Percentiles rank a stretch among this genome's conserved stretches.
These are phyloP conservation scores for Eledona agricola DNA, from an alignment of 2,888 invertebrate genomes.

Conservation along the genomic window DNA sequence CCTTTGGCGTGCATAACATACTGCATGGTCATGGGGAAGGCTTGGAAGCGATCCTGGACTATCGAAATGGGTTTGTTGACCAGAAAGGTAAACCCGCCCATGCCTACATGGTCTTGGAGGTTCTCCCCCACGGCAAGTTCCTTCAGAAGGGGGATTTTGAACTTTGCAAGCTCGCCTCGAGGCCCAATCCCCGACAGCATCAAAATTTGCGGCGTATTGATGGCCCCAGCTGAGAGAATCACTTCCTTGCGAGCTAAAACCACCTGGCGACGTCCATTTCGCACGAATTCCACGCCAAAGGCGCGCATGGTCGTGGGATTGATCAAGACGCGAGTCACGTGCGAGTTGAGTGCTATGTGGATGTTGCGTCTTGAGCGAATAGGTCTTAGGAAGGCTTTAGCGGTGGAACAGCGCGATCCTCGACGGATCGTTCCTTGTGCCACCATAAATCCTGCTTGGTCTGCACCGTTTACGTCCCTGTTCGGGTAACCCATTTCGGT, in stretches of 20 bases:
- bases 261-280: conserved; percentile 74
- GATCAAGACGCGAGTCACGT: conserved; percentile 79
- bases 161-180: conserved; percentile 71
- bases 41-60: conserved; percentile 73
- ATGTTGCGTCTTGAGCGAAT: conserved; percentile 79
- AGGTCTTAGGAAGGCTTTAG: conserved; percentile 86
- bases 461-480: conserved; percentile 82
- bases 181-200: conserved; percentile 83
- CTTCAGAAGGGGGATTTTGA: conserved; percentile 77
- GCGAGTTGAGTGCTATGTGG: conserved; percentile 82
- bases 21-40: conserved; percentile 81
- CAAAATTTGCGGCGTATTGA: conserved; percentile 90
- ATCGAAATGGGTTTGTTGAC: conserved; percentile 82
- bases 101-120: conserved; percentile 88
- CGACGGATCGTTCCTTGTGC: conserved; percentile 79
- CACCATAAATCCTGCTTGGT: conserved; percentile 84
- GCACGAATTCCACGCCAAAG: conserved; percentile 81
- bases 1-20: conserved; percentile 81
- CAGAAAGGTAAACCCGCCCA: conserved; percentile 82
- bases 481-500: conserved; percentile 84
- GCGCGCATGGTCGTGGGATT: conserved; percentile 79
- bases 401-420: conserved; percentile 85
- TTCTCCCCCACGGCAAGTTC: conserved; percentile 84
- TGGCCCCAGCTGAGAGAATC: conserved; percentile 88
- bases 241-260: conserved; percentile 83